A percentile compares a stretch with the other conserved stretches of the same genome.
Evolutionary conservation across 2,888 invertebrate genomes (phyloP).

Genomic region (Ganaspis brasiliensis): DNA sequence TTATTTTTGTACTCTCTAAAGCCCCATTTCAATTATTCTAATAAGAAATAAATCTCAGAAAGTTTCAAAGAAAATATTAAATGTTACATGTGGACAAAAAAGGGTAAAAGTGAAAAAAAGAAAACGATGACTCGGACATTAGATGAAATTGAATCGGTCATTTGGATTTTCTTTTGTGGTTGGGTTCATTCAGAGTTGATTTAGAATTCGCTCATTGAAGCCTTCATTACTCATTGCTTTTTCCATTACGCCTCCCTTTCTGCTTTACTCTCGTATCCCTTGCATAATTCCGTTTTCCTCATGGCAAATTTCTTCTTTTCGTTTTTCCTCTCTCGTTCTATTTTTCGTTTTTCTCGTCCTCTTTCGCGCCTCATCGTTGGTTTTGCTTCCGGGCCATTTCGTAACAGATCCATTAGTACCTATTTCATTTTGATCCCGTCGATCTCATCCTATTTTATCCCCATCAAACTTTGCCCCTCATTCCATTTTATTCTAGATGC

Average conservation of each 20-base stretch:
- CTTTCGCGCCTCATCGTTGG: constrained; percentile 25
- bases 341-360: constrained; percentile 24
- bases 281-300: constrained; percentile 12
- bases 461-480: constrained; percentile 32
- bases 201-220: constrained; percentile 34
- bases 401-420: constrained; percentile 41
- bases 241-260: constrained; percentile 21
- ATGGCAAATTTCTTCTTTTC: constrained; percentile 15
- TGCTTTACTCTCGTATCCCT: constrained; percentile 24
- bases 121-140: too few species aligned
- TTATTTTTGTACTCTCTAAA: too few species aligned
- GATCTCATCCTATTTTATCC: constrained; percentile 26
- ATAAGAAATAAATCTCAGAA: too few species aligned
- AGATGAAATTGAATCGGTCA: neutral
- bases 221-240: constrained; percentile 25
- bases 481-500: neutral
- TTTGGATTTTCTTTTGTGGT: constrained; percentile 10
- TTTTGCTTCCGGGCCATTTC: constrained; percentile 44
- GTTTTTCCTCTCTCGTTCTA: constrained; percentile 3
- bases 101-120: too few species aligned
- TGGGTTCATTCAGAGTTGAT: constrained; percentile 17
- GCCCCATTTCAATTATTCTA: too few species aligned
- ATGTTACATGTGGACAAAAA: too few species aligned
- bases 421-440: constrained; percentile 29
- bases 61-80: too few species aligned